Evolutionary conservation across 2,888 invertebrate genomes (phyloP).

Genomic region (Harmothoe impar): DNA sequence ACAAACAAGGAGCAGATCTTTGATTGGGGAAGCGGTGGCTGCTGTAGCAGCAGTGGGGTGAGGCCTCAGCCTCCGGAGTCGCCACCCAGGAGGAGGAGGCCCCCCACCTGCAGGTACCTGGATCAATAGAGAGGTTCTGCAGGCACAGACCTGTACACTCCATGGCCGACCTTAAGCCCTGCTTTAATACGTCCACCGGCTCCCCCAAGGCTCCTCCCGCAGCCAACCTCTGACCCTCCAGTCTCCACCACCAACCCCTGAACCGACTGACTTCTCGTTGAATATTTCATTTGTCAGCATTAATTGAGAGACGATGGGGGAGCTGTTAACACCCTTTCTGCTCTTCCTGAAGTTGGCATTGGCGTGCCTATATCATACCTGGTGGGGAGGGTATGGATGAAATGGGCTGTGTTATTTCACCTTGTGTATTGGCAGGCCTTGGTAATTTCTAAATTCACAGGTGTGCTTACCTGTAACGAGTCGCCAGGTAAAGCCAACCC

Average conservation of each 20-base stretch:
- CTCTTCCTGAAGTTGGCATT: background rate
- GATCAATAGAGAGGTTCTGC: background rate
- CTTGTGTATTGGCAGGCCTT: background rate
- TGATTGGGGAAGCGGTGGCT: conserved; percentile 2
- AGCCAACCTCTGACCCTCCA: background rate
- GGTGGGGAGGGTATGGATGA: background rate
- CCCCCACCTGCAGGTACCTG: background rate
- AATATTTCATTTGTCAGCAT: conserved; percentile 14
- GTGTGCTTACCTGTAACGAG: conserved; percentile 35
- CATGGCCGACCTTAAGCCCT: background rate
- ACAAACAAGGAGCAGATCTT: conserved; percentile 27
- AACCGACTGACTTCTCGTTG: background rate
- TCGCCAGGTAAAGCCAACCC: background rate
- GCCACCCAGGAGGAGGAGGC: background rate
- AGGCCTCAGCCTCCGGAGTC: background rate
- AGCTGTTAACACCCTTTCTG: background rate
- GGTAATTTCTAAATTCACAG: background rate
- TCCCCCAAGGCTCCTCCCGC: background rate
- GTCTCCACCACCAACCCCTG: background rate
- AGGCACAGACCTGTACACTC: conserved; percentile 24
- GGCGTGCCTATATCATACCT: background rate
- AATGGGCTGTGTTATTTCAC: background rate
- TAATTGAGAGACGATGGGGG: background rate
- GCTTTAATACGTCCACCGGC: background rate
- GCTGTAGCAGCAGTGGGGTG: background rate